Conservation (phyloP, 2,797 vertebrate genomes). For the Mastacembelus armatus region DNA sequence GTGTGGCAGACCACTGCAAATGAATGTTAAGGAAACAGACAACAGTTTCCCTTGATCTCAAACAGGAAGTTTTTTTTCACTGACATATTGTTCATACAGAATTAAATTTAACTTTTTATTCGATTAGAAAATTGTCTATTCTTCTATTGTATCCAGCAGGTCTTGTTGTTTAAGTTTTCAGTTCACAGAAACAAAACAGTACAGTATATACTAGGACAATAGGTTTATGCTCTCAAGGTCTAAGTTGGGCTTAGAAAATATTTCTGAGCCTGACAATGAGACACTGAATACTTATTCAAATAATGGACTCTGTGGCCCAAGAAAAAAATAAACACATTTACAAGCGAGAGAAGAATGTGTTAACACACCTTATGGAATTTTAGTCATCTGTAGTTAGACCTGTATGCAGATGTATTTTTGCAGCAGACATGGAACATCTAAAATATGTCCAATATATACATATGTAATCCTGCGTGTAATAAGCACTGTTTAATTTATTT, state of each 20-base stretch:
- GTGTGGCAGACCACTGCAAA: slow-evolving; percentile 1
- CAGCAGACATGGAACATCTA: background rate
- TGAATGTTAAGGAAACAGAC: slow-evolving; percentile 18
- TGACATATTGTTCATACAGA: slow-evolving; percentile 10
- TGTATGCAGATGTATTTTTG: background rate
- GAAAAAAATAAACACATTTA: background rate
- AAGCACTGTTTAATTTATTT: background rate
- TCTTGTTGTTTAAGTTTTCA: slow-evolving; percentile 6
- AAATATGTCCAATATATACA: background rate
- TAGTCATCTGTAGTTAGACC: background rate
- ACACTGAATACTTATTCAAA: background rate
- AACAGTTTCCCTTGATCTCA: background rate
- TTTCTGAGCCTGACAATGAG: background rate
- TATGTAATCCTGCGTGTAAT: background rate
- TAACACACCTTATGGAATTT: background rate
- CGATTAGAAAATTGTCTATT: slow-evolving; percentile 13
- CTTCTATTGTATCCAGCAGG: background rate
- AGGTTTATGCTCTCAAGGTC: too few relatives aligned
- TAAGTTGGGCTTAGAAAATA: background rate
- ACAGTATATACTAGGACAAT: background rate
- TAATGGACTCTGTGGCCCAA: background rate
- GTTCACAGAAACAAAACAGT: background rate
- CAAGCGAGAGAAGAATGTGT: background rate
- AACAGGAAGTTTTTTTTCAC: slow-evolving; percentile 13
- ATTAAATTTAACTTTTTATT: background rate